A percentile compares a stretch with the other conserved stretches of the same genome.
These are phyloP conservation scores for Gallinago stenura DNA, from an alignment of 2,797 vertebrate species.

Conservation along the genomic window DNA sequence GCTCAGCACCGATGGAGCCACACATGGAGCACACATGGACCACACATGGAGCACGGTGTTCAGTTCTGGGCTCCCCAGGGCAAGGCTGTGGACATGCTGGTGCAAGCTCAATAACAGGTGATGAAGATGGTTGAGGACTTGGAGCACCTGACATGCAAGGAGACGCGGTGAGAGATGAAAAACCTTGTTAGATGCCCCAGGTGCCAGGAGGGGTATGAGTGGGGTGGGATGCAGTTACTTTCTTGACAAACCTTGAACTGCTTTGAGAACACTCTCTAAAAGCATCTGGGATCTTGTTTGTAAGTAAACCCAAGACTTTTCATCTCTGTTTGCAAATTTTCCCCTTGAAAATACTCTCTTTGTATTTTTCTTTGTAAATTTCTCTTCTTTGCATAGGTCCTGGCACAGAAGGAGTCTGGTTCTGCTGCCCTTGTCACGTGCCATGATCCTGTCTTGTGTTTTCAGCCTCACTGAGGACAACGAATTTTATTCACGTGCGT, in stretches of 20 bases:
- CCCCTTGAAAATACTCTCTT: neutral
- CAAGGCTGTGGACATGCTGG: neutral
- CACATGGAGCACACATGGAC: neutral
- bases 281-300: neutral
- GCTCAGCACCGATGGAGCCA: neutral
- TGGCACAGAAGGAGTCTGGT: neutral
- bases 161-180: neutral
- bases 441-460: neutral
- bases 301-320: neutral
- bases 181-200: neutral
- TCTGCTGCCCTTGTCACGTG: neutral
- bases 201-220: neutral
- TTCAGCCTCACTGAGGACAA: neutral
- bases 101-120: neutral
- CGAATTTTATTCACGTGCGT: neutral
- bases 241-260: neutral
- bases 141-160: neutral
- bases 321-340: neutral
- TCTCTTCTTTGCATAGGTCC: neutral
- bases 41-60: too few species aligned
- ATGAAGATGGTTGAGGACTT: neutral
- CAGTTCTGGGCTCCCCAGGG: neutral
- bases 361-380: neutral
- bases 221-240: neutral
- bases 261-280: neutral